phyloP scores from a whole-genome alignment of 2,888 invertebrate genomes.

The Xestia rhomboidea region DNA sequence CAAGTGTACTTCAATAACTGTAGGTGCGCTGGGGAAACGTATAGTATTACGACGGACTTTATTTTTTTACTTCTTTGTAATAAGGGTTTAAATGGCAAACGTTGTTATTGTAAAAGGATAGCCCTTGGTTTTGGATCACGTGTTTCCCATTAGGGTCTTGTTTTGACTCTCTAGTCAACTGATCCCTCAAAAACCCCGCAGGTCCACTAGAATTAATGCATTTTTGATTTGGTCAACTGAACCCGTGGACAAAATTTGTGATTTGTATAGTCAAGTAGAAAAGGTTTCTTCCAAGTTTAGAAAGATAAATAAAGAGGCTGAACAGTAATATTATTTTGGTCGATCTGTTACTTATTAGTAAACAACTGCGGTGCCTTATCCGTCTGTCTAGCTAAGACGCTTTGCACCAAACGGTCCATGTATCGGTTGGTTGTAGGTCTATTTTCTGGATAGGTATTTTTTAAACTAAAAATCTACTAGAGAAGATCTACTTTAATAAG shows the following conservation, averaged over 20 bases:
- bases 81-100: background rate
- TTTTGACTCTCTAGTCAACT: too few species aligned
- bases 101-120: background rate
- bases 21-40: background rate
- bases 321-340: background rate
- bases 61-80: background rate
- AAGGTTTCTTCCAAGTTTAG: background rate
- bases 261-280: too few species aligned
- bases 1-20: conserved; percentile 46
- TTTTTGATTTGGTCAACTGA: too few species aligned
- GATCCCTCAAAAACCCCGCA: too few species aligned
- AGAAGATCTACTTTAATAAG: background rate
- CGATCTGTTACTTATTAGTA: background rate
- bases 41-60: background rate
- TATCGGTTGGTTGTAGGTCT: background rate
- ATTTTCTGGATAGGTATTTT: background rate
- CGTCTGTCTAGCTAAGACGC: background rate
- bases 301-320: background rate
- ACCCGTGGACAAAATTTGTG: too few species aligned
- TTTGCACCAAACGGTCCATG: background rate
- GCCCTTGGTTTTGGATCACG: background rate
- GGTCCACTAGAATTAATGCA: too few species aligned
- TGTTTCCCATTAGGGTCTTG: background rate
- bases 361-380: background rate
- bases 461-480: background rate